Evolutionary conservation across 1,140 invertebrate genomes (phyloP).

Genomic region (Holcopasites calliopsidis): DNA sequence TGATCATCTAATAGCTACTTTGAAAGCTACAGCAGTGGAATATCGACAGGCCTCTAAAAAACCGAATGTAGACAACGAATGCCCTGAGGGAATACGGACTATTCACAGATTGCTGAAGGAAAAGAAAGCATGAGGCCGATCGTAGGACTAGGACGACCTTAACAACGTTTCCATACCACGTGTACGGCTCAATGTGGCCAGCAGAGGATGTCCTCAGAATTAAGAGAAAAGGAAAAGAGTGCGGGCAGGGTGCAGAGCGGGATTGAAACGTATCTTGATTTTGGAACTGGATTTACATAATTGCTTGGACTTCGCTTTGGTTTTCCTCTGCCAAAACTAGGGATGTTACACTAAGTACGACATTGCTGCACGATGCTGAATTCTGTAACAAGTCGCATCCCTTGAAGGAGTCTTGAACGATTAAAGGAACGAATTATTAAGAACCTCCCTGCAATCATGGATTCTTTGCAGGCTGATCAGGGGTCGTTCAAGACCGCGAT

Average conservation of each 20-base stretch:
- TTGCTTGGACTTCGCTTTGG: constrained; percentile 70
- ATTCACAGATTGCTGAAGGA: neutral
- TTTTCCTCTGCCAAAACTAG: constrained; percentile 48
- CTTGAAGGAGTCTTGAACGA: too few relatives aligned
- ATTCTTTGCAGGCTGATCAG: too few relatives aligned
- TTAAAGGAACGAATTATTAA: too few relatives aligned
- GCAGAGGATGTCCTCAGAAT: constrained; percentile 25
- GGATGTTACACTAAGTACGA: constrained; percentile 44
- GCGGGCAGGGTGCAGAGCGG: neutral
- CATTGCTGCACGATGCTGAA: constrained; percentile 66
- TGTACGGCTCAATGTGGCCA: constrained; percentile 28
- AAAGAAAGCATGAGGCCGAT: neutral
- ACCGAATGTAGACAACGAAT: neutral
- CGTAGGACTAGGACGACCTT: neutral
- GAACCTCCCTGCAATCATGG: too few relatives aligned
- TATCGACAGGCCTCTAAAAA: neutral
- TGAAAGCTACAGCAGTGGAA: neutral
- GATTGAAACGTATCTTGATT: constrained; percentile 74
- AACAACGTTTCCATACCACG: constrained; percentile 35
- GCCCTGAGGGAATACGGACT: neutral
- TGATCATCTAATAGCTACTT: neutral
- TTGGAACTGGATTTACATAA: constrained; percentile 72
- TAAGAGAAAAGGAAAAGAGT: neutral
- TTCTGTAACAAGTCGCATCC: too few relatives aligned
- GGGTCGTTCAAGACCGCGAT: too few relatives aligned